Conservation (phyloP, 2,113 vertebrate species). For the Eulemur macaco region DNA sequence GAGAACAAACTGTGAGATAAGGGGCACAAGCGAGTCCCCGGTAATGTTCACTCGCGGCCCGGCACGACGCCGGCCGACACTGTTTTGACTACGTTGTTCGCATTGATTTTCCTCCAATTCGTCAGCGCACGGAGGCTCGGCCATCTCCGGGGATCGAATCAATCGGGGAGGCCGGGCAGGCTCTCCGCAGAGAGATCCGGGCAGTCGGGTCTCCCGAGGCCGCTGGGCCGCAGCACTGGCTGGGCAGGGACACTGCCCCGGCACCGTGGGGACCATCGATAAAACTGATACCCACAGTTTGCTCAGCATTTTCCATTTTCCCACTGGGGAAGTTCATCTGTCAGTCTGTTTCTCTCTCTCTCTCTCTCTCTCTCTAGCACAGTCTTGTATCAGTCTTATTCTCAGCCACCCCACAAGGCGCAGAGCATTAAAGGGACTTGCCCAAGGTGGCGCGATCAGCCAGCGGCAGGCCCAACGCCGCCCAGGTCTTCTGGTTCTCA, state of each 20-base stretch:
- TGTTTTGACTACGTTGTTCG: slow-evolving; percentile 63
- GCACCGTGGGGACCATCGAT: fast-evolving
- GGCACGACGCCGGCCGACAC: slow-evolving; percentile 55
- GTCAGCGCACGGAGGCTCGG: not conserved
- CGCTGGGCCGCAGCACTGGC: not conserved
- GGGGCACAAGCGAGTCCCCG: slow-evolving; percentile 77
- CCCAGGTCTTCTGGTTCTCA: not conserved
- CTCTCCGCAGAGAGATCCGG: fast-evolving
- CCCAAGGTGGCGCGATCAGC: not conserved
- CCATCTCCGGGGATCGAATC: fast-evolving
- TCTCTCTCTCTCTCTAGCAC: not conserved
- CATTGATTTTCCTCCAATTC: slow-evolving; percentile 70
- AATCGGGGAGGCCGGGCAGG: not conserved
- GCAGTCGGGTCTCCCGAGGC: fast-evolving
- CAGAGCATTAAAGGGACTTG: not conserved
- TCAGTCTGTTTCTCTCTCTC: not conserved
- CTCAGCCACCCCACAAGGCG: fast-evolving
- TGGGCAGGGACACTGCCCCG: not conserved
- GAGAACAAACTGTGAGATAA: slow-evolving; percentile 80
- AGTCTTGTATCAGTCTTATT: not conserved
- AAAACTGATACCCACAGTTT: fast-evolving
- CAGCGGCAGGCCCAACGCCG: fast-evolving
- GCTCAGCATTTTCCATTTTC: too few relatives aligned
- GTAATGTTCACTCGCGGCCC: slow-evolving; percentile 72
- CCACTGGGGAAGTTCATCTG: not conserved